Evolutionary conservation across 2,797 vertebrate genomes (phyloP), one percentile per base, ranked within the genome.

Genomic region (Decapterus maruadsi): DNA sequence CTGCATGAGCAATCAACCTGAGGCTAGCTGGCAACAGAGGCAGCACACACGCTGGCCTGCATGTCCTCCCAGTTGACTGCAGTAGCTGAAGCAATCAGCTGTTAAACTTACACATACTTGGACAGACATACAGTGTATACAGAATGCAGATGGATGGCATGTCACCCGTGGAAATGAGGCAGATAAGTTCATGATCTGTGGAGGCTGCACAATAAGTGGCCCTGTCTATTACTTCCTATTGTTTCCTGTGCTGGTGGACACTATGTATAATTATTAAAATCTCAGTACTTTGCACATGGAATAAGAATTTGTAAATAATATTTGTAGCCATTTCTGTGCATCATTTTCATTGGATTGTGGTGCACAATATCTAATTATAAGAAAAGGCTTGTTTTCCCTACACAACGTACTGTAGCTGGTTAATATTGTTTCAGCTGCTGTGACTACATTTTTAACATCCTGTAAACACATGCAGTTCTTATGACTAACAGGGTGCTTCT

Each of bases 1-100:
- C 59, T 77, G 70, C 74, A 82, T 80, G 70, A 78, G 66, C 69
- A 67, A 77, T 75, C 73, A 77, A 84, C 77, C 85, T 38, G 36
- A 79, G 87, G 82, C 77, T 65, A 84, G 72, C 54, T 61, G 72
- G 63, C n/a, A 65, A 46, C 62, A 75, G 72, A 81, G n/a, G 59
- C 10, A 53, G 50, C 0, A 4, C 29, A 51, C 3, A 38, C 6
- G 38, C 48, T 72, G 51, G 65, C 29, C 60, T 45, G 57, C 65
- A 65, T 72, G 51, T 75, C 48, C 42, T 82, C 78, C 63, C 60
- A 77, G 63, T 31, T 67, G 68, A 77, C 57, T 81, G 57, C 68
- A 78, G 61, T 29, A 79, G 72, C 76, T 66, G 50, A 69, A 60
- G 72, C 68, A 78, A 77, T 72, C 14, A 56, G 14, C 53, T 56